Conservation (phyloP, 2,113 vertebrate species). For the Gymnogyps californianus region DNA sequence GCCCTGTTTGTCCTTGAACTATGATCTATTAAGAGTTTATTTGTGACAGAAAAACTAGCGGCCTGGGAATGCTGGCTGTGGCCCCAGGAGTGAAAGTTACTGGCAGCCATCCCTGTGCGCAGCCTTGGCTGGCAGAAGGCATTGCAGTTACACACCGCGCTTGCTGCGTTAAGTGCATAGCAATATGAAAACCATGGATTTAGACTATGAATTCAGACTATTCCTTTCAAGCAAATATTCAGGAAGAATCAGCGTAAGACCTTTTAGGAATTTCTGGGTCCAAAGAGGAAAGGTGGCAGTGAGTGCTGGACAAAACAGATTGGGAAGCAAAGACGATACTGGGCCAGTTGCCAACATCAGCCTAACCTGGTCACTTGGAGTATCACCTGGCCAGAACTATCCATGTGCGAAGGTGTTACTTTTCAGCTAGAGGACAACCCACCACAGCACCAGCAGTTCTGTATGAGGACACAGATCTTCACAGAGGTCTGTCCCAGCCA, state of each 20-base stretch:
- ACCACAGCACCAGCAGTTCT: not conserved
- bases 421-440: not conserved
- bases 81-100: not conserved
- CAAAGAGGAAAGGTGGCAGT: not conserved
- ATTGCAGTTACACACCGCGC: not conserved
- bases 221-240: not conserved
- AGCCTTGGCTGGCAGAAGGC: not conserved
- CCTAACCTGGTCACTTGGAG: not conserved
- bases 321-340: not conserved
- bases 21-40: rapidly evolving
- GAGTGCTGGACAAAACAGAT: not conserved
- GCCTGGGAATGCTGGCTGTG: not conserved
- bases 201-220: not conserved
- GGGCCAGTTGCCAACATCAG: not conserved
- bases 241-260: not conserved
- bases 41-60: not conserved
- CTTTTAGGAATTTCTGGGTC: not conserved
- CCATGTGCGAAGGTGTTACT: not conserved
- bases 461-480: not conserved
- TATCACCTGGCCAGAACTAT: not conserved
- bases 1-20: not conserved
- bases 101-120: not conserved
- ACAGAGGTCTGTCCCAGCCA: too few species aligned
- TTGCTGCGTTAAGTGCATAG: not conserved
- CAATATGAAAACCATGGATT: not conserved